These are phyloP conservation scores for Aphelenchoides avenae DNA, from an alignment of 1,140 invertebrate genomes.

Conservation along the genomic window DNA sequence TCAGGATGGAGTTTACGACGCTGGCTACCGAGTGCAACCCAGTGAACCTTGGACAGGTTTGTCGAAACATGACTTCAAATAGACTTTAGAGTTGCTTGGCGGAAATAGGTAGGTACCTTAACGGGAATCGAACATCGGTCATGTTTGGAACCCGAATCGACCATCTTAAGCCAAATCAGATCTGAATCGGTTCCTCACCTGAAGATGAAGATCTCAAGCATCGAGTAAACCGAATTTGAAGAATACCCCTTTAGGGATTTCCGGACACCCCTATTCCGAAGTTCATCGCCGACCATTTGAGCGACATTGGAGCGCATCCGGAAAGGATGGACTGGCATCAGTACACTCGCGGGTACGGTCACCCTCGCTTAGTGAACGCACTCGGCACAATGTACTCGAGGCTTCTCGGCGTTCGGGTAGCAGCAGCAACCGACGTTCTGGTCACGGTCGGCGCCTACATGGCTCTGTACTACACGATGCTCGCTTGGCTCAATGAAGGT, in stretches of 20 bases:
- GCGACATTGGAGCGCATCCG: conserved; percentile 66
- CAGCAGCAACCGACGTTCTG: conserved; percentile 78
- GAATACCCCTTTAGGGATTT: conserved; percentile 73
- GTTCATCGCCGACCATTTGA: conserved; percentile 75
- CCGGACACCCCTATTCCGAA: conserved; percentile 84
- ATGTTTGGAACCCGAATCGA: no score
- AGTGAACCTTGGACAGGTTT: conserved; percentile 81
- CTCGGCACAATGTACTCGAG: conserved; percentile 79
- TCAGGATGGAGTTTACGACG: conserved; percentile 93
- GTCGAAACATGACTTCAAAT: no score
- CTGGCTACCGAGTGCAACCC: conserved; percentile 81
- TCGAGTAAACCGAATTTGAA: no score
- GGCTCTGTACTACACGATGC: conserved; percentile 74
- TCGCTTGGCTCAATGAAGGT: conserved; percentile 69
- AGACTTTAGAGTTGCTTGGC: no score
- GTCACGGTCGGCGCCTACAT: conserved; percentile 88
- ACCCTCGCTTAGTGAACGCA: conserved; percentile 79
- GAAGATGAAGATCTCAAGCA: neutral
- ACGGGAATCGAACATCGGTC: no score
- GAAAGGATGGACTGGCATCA: conserved; percentile 79
- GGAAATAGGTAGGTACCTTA: no score
- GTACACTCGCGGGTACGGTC: conserved; percentile 74
- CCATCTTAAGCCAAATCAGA: no score
- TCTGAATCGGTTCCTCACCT: no score
- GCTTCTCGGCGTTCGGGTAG: conserved; percentile 70